Conservation (phyloP, 2,888 invertebrate genomes). For the Andrena haemorrhoa region DNA sequence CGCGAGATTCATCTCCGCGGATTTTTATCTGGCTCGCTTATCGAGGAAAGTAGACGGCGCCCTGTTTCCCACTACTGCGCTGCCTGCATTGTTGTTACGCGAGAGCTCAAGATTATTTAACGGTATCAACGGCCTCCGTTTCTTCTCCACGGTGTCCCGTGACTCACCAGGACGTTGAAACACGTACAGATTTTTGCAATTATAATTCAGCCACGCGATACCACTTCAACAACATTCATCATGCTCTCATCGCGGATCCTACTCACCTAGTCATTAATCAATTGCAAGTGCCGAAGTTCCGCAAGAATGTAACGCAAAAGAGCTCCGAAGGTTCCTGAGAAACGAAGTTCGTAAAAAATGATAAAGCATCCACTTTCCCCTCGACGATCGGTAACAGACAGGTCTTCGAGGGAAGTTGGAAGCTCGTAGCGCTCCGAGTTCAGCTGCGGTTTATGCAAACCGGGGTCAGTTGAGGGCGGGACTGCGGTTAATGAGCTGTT, state of each 20-base stretch:
- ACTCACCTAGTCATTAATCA: too few species aligned
- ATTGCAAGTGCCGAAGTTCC: too few species aligned
- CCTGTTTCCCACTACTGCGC: conserved; percentile 31
- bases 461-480: conserved; percentile 64
- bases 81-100: conserved; percentile 30
- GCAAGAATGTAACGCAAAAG: too few species aligned
- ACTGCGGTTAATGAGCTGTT: conserved; percentile 77
- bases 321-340: too few species aligned
- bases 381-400: conserved; percentile 6
- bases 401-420: conserved; percentile 44
- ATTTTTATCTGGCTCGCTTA: conserved; percentile 50
- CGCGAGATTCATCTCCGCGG: conserved; percentile 45
- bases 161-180: conserved; percentile 10
- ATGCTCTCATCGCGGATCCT: too few species aligned
- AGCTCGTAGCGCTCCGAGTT: conserved; percentile 20
- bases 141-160: background rate
- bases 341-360: background rate
- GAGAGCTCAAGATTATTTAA: conserved; percentile 48
- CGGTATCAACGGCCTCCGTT: conserved; percentile 37
- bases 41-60: conserved; percentile 32
- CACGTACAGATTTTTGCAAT: background rate
- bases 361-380: conserved; percentile 4
- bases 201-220: too few species aligned
- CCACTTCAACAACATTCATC: too few species aligned
- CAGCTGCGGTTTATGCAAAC: conserved; percentile 61